Evolutionary conservation across 2,888 invertebrate species (phyloP).

Genomic region (Exocentrus adspersus): DNA sequence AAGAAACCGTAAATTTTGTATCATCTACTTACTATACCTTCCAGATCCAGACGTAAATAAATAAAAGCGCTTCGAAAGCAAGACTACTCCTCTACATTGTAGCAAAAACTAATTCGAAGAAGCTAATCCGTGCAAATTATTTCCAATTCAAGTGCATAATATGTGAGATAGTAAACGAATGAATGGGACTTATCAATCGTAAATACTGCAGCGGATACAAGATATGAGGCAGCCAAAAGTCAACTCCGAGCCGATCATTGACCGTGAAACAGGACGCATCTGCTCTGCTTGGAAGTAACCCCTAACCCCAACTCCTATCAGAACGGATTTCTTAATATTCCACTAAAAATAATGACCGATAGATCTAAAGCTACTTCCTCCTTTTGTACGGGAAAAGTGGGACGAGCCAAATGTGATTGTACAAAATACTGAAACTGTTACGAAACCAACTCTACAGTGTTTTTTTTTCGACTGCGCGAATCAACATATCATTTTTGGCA

Average conservation of each 20-base stretch:
- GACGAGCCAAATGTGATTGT: no score
- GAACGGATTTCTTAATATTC: conserved; percentile 35
- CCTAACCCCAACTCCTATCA: conserved; percentile 42
- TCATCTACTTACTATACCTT: no score
- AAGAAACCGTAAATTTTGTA: no score
- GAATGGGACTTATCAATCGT: conserved; percentile 29
- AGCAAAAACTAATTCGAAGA: conserved; percentile 16
- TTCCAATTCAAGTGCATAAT: conserved; percentile 18
- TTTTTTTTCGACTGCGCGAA: no score
- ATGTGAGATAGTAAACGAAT: conserved; percentile 28
- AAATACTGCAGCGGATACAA: conserved; percentile 33
- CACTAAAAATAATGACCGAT: conserved; percentile 41
- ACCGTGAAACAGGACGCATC: conserved; percentile 47
- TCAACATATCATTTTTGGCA: no score
- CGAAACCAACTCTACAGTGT: no score
- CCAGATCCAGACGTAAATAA: no score
- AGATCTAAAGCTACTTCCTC: conserved; percentile 26
- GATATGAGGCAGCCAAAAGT: conserved; percentile 42
- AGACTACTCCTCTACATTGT: conserved; percentile 3
- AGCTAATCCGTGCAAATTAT: conserved; percentile 29
- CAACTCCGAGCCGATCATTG: conserved; percentile 52
- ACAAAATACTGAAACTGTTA: no score
- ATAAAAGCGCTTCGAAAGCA: not conserved
- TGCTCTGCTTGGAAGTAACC: conserved; percentile 40
- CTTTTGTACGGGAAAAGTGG: no score